Evolutionary conservation across 2,888 invertebrate species (phyloP), one percentile per base, ranked within the genome.

Genomic region (Heliconius sara): DNA sequence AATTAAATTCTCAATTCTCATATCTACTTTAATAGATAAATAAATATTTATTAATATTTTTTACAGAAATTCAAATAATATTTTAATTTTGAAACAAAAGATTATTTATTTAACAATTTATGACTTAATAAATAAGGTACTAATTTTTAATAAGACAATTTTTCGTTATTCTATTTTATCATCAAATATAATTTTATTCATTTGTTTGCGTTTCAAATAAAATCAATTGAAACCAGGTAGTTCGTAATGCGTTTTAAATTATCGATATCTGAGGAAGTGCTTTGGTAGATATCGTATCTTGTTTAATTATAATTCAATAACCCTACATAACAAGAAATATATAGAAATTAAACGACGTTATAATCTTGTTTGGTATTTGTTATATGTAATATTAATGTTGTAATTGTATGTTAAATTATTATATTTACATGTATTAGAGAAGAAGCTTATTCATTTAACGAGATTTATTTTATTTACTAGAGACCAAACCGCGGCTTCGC

Each of bases 181-280:
- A 63, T 25, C 10, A 13, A 63, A 63, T 63, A 25, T 60, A n/a
- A 60, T n/a, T n/a, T 25, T 63, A 63, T 63, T 63, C 25, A 63
- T 25, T 34, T 39, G 39, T 34, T 68, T 39, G n/a, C 39, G 39
- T 67, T 67, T 34, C n/a, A 10, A 68, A 68, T 25, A 70, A 70
- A 70, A 25, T 70, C 39, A 68, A 68, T 68, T 2, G 68, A 68
- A 68, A n/a, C 43, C 25, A 47, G 70, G 70, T 25, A 25, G 43
- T 70, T 16, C 47, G 43, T 68, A 70, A 47, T 73, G 60, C 73
- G 73, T 34, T 73, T 73, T 60, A 73, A 76, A 52, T 76, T 57
- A 76, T 67, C 66, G 68, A 57, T 76, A 68, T 34, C 76, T 57
- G 52, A 76, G 76, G 76, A 76, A 76, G 76, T 76, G 68, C 52